Percentiles rank a stretch among this genome's conserved stretches.
Evolutionary conservation across 1,140 invertebrate genomes (phyloP).

Genomic region (Neomicropteryx cornuta): DNA sequence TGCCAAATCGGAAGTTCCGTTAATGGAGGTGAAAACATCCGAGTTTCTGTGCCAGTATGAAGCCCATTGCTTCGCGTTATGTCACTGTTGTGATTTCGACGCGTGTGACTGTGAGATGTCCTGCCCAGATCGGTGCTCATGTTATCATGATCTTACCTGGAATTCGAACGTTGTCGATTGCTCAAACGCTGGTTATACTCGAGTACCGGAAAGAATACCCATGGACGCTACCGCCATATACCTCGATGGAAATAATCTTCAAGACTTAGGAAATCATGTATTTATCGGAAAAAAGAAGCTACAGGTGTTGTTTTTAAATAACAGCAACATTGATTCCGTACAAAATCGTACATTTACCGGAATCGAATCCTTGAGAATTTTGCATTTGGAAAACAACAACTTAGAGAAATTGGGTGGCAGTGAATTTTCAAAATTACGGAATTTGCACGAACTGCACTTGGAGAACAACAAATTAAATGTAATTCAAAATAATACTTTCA

Average conservation of each 20-base stretch:
- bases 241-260: slow-evolving; percentile 76
- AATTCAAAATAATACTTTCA: slow-evolving; percentile 69
- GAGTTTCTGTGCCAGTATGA: slow-evolving; percentile 81
- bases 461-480: slow-evolving; percentile 63
- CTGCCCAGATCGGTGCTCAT: slow-evolving; percentile 76
- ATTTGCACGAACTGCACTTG: slow-evolving; percentile 68
- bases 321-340: slow-evolving; percentile 65
- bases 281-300: slow-evolving; percentile 82
- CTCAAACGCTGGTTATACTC: slow-evolving; percentile 60
- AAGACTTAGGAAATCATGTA: slow-evolving; percentile 70
- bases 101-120: slow-evolving; percentile 88
- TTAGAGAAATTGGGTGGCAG: slow-evolving; percentile 64
- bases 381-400: slow-evolving; percentile 74
- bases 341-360: slow-evolving; percentile 80
- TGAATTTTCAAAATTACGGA: slow-evolving; percentile 61
- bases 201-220: slow-evolving; percentile 67
- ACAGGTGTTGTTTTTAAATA: slow-evolving; percentile 70
- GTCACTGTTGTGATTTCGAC: slow-evolving; percentile 85
- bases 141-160: slow-evolving; percentile 86
- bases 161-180: slow-evolving; percentile 85
- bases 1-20: slow-evolving; percentile 48
- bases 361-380: slow-evolving; percentile 55
- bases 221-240: slow-evolving; percentile 88
- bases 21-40: slow-evolving; percentile 65
- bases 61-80: slow-evolving; percentile 77